Evolutionary conservation across 2,888 invertebrate genomes (phyloP), one percentile per base, ranked within the genome.

Genomic region (Ligdia adustata): DNA sequence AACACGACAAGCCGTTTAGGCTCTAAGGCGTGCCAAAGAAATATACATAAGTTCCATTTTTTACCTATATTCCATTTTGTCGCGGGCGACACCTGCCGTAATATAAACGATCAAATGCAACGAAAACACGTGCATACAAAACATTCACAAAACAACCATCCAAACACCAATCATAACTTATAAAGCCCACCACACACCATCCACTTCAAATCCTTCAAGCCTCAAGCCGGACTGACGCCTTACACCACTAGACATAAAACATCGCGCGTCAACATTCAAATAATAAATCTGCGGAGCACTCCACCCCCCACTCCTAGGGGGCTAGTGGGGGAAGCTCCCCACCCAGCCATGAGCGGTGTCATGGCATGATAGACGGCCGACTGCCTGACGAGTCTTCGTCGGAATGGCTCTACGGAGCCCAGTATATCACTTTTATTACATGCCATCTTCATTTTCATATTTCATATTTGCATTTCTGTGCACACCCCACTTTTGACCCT

Each of bases 401-500:
- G 92, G 92, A 93, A 94, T 93, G 93, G 93, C 93, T 91, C 93
- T 92, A 92, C 92, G 92, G 93, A 93, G 93, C 92, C 92, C 92
- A 92, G 91, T 94, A 93, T 93, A 93, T 94, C 93, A 93, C 92
- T 93, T 94, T 93, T 94, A 93, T 93, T 93, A 93, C 93, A 92
- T 93, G 89, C 91, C 92, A 92, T 92, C 92, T 92, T 92, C 92
- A 92, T 92, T 92, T 92, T 92, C 91, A 92, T 91, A 92, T 92
- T 90, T 90, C 90, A 90, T 90, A 90, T 90, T 90, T 90, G 90
- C 90, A 90, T 91, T 91, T 86, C 82, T 81, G 80, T 80, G 82
- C 59, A 55, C 50, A 48, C 53, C 54, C 38, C 27, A 39, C 44
- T 16, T 22, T 1, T 7, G 6, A 49, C 52, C 44, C 62, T 38